phyloP scores from a whole-genome alignment of 2,797 vertebrate species.

The Sciurus carolinensis region DNA sequence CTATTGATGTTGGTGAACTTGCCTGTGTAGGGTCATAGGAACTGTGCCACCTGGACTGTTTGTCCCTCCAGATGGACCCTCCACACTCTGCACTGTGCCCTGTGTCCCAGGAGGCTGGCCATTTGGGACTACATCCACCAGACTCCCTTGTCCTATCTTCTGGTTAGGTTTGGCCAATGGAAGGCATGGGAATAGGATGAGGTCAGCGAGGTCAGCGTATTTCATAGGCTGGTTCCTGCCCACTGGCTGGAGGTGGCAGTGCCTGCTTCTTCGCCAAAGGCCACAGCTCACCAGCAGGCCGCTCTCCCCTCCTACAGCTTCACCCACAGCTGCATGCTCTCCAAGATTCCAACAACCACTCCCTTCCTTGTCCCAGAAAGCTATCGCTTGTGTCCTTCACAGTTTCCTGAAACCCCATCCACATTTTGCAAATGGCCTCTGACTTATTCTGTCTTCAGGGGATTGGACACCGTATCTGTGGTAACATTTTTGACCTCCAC shows the following conservation, averaged over 20 bases:
- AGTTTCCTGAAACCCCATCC: not conserved
- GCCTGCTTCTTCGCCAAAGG: not conserved
- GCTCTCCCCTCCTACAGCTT: not conserved
- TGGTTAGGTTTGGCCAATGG: not conserved
- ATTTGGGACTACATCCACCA: not conserved
- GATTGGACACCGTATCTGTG: not conserved
- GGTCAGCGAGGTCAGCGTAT: not conserved
- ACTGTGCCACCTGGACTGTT: not conserved
- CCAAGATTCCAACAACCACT: not conserved
- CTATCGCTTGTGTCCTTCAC: not conserved
- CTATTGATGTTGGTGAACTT: not conserved
- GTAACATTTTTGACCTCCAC: not conserved
- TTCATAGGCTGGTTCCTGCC: not conserved
- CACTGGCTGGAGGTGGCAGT: not conserved
- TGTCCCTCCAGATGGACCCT: no score
- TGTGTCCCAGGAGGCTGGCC: no score
- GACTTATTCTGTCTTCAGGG: not conserved
- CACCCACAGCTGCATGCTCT: not conserved
- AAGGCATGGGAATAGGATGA: not conserved
- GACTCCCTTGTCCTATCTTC: not conserved
- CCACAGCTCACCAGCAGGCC: not conserved
- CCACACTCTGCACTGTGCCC: not conserved
- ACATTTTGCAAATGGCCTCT: not conserved
- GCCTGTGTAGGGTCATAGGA: not conserved
- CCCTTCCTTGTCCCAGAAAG: not conserved